phyloP scores from a whole-genome alignment of 2,888 invertebrate species.

The Drosophila planitibia region DNA sequence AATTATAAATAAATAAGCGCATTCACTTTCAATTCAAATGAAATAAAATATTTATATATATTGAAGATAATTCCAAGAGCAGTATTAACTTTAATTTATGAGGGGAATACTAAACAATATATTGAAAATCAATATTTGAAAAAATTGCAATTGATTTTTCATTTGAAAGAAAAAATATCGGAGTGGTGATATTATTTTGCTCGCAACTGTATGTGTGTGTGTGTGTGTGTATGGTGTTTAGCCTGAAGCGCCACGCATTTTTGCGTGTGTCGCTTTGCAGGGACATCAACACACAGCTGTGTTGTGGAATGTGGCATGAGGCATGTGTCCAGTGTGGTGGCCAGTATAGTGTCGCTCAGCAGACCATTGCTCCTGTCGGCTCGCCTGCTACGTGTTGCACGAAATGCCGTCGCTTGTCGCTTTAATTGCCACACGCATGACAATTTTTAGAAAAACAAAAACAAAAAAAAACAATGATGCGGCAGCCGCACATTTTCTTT shows the following conservation, averaged over 20 bases:
- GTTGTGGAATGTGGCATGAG: constrained; percentile 24
- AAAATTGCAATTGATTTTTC: neutral
- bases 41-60: too few relatives aligned
- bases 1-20: neutral
- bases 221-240: constrained; percentile 19
- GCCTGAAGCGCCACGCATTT: constrained; percentile 41
- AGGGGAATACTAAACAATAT: neutral
- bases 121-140: neutral
- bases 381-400: constrained; percentile 52
- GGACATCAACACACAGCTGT: constrained; percentile 27
- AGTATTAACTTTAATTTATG: neutral
- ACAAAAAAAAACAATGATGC: neutral
- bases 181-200: neutral
- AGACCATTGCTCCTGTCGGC: constrained; percentile 1
- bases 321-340: constrained; percentile 10
- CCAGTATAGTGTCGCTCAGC: neutral
- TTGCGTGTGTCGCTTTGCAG: constrained; percentile 33
- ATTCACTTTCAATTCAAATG: neutral
- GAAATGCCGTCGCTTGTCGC: constrained; percentile 54
- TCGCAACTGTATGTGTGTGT: neutral
- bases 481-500: constrained; percentile 5
- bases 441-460: constrained; percentile 34
- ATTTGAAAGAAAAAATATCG: too few relatives aligned
- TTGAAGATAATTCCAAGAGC: neutral
- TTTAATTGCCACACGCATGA: constrained; percentile 60